These are phyloP conservation scores for Netelia inedita DNA, from an alignment of 2,888 invertebrate genomes.

Conservation along the genomic window DNA sequence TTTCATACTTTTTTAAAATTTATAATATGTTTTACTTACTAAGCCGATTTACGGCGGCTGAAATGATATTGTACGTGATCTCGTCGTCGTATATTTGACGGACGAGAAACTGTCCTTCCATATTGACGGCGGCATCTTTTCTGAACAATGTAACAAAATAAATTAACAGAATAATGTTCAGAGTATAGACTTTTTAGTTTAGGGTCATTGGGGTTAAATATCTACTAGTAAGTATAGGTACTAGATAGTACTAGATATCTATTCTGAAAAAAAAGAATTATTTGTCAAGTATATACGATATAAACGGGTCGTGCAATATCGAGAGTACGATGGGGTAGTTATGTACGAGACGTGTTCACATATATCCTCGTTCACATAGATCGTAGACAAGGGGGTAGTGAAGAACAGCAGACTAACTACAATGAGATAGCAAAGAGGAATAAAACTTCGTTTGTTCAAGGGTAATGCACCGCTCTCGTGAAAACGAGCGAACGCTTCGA, in stretches of 20 bases:
- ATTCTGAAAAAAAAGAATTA: neutral
- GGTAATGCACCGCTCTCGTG: constrained; percentile 19
- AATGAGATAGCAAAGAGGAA: constrained; percentile 21
- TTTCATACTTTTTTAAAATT: neutral
- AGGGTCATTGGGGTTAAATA: neutral
- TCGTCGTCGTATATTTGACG: constrained; percentile 98
- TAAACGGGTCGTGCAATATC: neutral
- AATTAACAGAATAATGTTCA: neutral
- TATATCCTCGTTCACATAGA: neutral
- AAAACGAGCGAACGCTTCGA: constrained; percentile 19
- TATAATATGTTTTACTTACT: constrained; percentile 88
- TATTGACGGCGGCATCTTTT: constrained; percentile 95
- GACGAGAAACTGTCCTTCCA: constrained; percentile 98
- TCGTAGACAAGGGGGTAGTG: neutral
- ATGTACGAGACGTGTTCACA: neutral
- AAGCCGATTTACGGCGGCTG: constrained; percentile 95
- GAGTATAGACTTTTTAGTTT: neutral
- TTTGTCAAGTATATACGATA: neutral
- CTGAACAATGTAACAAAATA: constrained; percentile 86
- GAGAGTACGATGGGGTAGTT: constrained; percentile 5
- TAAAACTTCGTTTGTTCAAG: constrained; percentile 52
- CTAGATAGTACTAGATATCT: too few species aligned
- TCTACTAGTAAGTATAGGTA: too few species aligned
- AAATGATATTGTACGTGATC: constrained; percentile 96
- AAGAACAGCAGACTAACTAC: constrained; percentile 17